These are phyloP conservation scores for Lichenostomus cassidix DNA, from an alignment of 2,113 vertebrate genomes.

Conservation along the genomic window DNA sequence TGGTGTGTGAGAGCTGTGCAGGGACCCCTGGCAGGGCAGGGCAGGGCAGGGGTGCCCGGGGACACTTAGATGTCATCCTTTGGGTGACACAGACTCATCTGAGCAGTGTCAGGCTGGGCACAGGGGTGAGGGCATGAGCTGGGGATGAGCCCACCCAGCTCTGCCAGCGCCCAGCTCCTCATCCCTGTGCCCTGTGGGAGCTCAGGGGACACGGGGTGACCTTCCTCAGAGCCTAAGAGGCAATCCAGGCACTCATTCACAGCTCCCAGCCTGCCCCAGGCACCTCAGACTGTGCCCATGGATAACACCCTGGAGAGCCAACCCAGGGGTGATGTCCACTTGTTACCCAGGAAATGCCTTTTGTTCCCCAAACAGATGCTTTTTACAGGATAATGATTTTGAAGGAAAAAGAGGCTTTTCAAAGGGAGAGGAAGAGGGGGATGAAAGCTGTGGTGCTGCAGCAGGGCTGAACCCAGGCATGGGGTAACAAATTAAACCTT, in stretches of 20 bases:
- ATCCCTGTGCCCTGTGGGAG: background rate
- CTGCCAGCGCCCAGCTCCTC: rapidly evolving
- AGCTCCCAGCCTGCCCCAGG: background rate
- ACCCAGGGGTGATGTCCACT: too few relatives aligned
- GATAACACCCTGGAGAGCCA: background rate
- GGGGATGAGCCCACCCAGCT: background rate
- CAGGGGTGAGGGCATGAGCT: background rate
- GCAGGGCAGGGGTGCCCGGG: rapidly evolving
- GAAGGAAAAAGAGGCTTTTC: background rate
- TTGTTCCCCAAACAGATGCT: background rate
- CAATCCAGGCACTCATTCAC: rapidly evolving
- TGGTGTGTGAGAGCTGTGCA: background rate
- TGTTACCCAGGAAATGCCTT: background rate
- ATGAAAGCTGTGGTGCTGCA: background rate
- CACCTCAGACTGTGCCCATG: background rate
- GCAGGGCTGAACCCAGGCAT: background rate
- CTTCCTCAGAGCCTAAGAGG: background rate
- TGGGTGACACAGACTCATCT: background rate
- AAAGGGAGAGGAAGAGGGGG: background rate
- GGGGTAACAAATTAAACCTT: background rate
- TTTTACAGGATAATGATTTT: background rate
- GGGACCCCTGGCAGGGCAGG: background rate
- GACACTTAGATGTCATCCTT: rapidly evolving
- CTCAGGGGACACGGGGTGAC: rapidly evolving
- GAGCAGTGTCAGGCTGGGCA: rapidly evolving